These are phyloP conservation scores for Hestina assimilis DNA, from an alignment of 1,140 invertebrate genomes.

Conservation along the genomic window DNA sequence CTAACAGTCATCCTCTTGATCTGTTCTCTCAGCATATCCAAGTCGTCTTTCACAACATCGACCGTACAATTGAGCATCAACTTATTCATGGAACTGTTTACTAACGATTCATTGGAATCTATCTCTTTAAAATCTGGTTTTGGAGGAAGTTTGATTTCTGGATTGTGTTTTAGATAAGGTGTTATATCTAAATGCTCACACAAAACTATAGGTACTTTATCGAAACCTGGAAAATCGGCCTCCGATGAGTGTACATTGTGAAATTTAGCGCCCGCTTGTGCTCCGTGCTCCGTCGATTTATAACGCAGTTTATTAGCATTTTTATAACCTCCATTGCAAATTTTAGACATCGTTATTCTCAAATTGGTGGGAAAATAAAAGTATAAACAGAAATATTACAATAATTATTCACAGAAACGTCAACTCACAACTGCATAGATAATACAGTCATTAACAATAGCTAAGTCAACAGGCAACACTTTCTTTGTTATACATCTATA, in stretches of 20 bases:
- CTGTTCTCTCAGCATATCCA: slow-evolving; percentile 33
- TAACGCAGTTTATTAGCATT: not conserved
- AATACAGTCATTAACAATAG: no score
- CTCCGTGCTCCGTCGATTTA: not conserved
- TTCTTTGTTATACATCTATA: no score
- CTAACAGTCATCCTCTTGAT: slow-evolving; percentile 12
- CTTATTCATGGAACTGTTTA: not conserved
- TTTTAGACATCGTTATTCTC: slow-evolving; percentile 32
- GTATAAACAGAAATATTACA: slow-evolving; percentile 40
- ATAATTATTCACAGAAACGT: slow-evolving; percentile 33
- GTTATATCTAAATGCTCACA: slow-evolving; percentile 46
- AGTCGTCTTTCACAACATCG: slow-evolving; percentile 39
- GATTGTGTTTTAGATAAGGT: slow-evolving; percentile 43
- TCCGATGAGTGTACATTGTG: slow-evolving; percentile 32
- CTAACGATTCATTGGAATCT: not conserved
- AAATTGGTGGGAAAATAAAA: slow-evolving; percentile 40
- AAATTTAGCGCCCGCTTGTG: not conserved
- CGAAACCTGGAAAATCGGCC: slow-evolving; percentile 45
- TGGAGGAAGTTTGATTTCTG: not conserved
- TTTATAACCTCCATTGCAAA: slow-evolving; percentile 36
- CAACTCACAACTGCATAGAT: no score
- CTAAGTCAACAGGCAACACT: no score
- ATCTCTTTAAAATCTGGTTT: slow-evolving; percentile 1
- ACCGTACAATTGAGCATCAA: slow-evolving; percentile 37
- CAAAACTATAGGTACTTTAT: slow-evolving; percentile 41